Evolutionary conservation across 1,140 invertebrate species (phyloP), one percentile per base, ranked within the genome.

Genomic region (Drosophila mojavensis): DNA sequence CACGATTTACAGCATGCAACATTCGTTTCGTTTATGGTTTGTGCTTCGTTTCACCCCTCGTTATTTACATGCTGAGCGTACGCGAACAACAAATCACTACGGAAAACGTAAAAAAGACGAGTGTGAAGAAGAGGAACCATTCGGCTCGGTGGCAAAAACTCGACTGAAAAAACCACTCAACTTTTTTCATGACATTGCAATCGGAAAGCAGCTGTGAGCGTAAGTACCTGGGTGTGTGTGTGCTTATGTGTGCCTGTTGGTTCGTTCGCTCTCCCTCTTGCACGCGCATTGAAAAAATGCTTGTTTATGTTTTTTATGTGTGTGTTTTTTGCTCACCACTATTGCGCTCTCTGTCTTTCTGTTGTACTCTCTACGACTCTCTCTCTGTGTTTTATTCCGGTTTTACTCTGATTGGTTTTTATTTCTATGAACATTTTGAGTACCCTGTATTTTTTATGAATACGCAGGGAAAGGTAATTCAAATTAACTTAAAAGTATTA

Each of bases 281-380:
- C 66, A 48, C 70, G 58, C 60, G 56, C 62, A 17, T 7, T 72
- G 53, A 78, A 85, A 85, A 84, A 85, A 85, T 55, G 75, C 83
- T 83, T 86, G 83, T 86, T 88, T 86, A 88, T 88, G 83, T 86
- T 86, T 86, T 86, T 86, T 86, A 86, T 88, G 71, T 69, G 66
- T 82, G 79, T 53, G 65, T 65, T 84, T 83, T 81, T 75, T 74
- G 67, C 72, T 50, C 47, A 41, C 43, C 60, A 67, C 70, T 65
- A 41, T 50, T 58, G 58, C 30, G 33, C 43, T 63, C 75, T 77
- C 53, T 45, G 33, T 72, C 61, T 53, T 54, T 17, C 50, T 43
- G 59, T 62, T 45, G 36, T 33, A 56, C 64, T 84, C 75, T 78
- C 77, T 51, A 28, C 6, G 30, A 13, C 55, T 64, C 78, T 62